phyloP scores from a whole-genome alignment of 2,888 invertebrate genomes.

The Caenorhabditis angaria region DNA sequence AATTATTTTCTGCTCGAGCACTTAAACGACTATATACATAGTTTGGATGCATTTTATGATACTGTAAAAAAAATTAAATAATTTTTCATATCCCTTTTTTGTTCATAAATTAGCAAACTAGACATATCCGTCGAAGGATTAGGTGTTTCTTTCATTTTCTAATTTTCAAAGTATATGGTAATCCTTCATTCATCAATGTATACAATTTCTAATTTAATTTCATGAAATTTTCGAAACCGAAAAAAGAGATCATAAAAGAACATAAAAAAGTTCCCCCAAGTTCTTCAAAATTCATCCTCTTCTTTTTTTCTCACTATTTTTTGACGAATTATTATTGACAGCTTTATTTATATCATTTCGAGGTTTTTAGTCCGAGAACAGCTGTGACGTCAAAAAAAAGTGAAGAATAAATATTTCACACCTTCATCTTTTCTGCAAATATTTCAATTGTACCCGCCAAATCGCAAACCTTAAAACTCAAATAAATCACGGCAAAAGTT shows the following conservation, averaged over 20 bases:
- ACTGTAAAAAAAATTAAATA: conserved; percentile 39
- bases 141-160: background rate
- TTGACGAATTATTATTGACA: conserved; percentile 11
- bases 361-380: conserved; percentile 3
- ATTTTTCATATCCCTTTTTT: background rate
- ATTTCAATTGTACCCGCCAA: background rate
- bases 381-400: conserved; percentile 1
- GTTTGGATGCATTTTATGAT: conserved; percentile 68
- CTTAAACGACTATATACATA: conserved; percentile 67
- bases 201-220: too few species aligned
- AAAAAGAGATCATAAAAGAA: too few species aligned
- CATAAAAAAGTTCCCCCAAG: background rate
- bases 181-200: too few species aligned
- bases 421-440: background rate
- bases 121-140: background rate
- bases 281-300: conserved; percentile 21
- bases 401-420: conserved; percentile 7
- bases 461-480: conserved; percentile 60
- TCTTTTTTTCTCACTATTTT: conserved; percentile 15
- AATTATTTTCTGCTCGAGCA: conserved; percentile 54
- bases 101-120: background rate
- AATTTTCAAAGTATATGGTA: too few species aligned
- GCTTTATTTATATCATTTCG: conserved; percentile 1
- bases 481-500: conserved; percentile 64
- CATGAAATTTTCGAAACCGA: too few species aligned